phyloP scores from a whole-genome alignment of 2,113 vertebrate genomes.

The Hippocampus guttulatus region DNA sequence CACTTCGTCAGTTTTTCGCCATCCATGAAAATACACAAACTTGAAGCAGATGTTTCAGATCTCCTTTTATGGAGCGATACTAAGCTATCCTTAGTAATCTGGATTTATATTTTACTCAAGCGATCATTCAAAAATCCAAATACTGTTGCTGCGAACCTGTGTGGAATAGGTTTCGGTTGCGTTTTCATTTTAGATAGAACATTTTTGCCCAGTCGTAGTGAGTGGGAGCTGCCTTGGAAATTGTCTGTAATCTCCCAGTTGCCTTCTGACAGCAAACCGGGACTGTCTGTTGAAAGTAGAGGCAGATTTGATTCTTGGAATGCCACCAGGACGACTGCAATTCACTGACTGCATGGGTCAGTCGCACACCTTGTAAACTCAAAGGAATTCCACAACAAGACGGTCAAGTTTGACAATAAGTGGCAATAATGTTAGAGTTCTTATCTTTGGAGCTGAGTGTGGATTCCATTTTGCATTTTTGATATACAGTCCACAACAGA shows the following conservation, averaged over 20 bases:
- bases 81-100: no score
- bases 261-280: neutral
- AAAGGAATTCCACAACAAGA: neutral
- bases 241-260: neutral
- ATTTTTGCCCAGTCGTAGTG: neutral
- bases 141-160: no score
- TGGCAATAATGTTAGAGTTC: neutral
- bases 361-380: neutral
- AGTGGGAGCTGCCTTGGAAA: neutral
- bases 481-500: neutral
- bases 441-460: neutral
- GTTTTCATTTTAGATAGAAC: neutral
- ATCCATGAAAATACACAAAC: constrained; percentile 33
- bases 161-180: no score
- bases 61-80: neutral
- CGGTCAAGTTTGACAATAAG: neutral
- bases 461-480: neutral
- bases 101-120: no score
- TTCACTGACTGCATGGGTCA: neutral
- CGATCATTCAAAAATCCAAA: no score
- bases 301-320: neutral
- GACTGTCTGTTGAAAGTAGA: neutral
- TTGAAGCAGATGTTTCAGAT: constrained; percentile 28
- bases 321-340: neutral
- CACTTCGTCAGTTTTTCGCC: constrained; percentile 16